Conservation (phyloP, 2,888 invertebrate species). For the Tetramorium bicarinatum region DNA sequence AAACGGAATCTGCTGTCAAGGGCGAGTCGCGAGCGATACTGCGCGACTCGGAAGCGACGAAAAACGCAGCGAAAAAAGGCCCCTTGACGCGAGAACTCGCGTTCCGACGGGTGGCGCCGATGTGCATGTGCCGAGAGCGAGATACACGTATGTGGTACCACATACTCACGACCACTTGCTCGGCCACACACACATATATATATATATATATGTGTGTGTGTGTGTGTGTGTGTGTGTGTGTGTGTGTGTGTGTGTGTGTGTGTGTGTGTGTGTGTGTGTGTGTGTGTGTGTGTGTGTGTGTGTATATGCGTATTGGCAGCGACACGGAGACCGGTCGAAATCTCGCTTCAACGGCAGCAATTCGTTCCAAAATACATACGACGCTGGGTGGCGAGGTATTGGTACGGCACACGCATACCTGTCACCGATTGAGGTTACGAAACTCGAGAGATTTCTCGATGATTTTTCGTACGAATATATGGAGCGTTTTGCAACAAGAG, state of each 20-base stretch:
- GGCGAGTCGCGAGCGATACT: slow-evolving; percentile 33
- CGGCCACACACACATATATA: too few species aligned
- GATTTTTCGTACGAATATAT: neutral
- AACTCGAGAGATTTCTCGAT: slow-evolving; percentile 57
- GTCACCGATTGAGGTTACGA: slow-evolving; percentile 55
- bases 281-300: neutral
- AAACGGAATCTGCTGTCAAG: slow-evolving; percentile 1
- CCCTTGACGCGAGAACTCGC: slow-evolving; percentile 6
- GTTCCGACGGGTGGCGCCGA: slow-evolving; percentile 37
- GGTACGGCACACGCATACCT: slow-evolving; percentile 45
- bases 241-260: neutral
- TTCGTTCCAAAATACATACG: slow-evolving; percentile 19
- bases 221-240: neutral
- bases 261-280: neutral
- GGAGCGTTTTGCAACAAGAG: neutral
- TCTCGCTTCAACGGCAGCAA: slow-evolving; percentile 15
- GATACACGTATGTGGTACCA: neutral
- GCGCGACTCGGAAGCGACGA: neutral
- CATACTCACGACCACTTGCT: neutral
- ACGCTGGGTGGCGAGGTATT: neutral
- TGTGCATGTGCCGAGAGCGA: neutral
- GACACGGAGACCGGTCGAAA: slow-evolving; percentile 27
- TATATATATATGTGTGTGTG: neutral
- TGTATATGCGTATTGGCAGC: neutral
- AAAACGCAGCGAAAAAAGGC: slow-evolving; percentile 42